Conservation (phyloP, 2,113 vertebrate species). For the Platanista minor region DNA sequence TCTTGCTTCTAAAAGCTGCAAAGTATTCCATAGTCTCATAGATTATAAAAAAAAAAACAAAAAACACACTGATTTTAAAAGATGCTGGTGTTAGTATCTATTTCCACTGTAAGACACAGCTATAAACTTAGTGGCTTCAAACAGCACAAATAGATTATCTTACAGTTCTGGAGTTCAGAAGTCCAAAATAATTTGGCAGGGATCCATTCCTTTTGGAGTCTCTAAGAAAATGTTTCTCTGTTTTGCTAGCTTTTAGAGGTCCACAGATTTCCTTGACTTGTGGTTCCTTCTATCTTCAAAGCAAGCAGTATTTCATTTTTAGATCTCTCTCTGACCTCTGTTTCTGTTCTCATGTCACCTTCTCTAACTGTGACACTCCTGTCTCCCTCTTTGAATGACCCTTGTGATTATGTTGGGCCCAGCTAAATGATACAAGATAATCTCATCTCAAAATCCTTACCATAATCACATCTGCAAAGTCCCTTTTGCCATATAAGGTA, state of each 20-base stretch:
- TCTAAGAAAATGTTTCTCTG: not conserved
- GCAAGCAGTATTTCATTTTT: not conserved
- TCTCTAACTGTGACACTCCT: not conserved
- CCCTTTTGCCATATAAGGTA: not conserved
- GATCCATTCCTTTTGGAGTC: not conserved
- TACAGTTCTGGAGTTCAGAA: not conserved
- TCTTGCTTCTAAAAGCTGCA: not conserved
- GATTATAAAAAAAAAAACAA: not conserved
- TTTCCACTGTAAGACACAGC: not conserved
- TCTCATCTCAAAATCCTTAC: not conserved
- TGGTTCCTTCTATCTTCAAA: not conserved
- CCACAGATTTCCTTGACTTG: not conserved
- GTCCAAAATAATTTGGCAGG: not conserved
- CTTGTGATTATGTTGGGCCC: not conserved
- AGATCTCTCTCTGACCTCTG: not conserved
- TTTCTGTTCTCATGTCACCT: not conserved
- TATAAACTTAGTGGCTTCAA: not conserved
- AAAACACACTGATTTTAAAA: not conserved
- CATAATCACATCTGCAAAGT: not conserved
- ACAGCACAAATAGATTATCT: not conserved
- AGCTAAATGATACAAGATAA: not conserved
- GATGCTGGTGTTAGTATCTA: not conserved
- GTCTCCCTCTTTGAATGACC: not conserved
- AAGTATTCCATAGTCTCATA: not conserved
- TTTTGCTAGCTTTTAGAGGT: not conserved